Evolutionary conservation across 1,140 invertebrate genomes (phyloP), one percentile per base, ranked within the genome.

Genomic region (Procambarus virginalis): DNA sequence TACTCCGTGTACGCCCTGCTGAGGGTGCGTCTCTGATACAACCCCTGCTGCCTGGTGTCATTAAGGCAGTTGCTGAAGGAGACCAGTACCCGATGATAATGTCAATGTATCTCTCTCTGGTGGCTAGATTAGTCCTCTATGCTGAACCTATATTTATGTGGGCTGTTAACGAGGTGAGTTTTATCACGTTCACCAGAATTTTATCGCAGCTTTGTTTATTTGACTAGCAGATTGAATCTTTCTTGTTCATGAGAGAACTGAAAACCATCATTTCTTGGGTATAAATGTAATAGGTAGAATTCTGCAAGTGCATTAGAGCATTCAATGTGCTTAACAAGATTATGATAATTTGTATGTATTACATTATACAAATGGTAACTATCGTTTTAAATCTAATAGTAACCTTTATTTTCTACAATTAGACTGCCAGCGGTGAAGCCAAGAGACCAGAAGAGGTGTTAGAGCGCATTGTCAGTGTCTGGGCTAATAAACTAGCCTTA

Each of bases 401-500:
- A 34, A 34, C 34, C 3, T 8, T 73, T 49, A 17, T 84, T 77
- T 78, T 78, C n/a, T 78, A 12, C 45, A 12, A 82, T 80, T 73
- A 80, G 92, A 80, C 79, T 83, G 86, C 85, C 73, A 80, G 49
- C 14, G 70, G 60, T 78, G 91, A 92, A 5, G 91, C 93, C 82
- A 92, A 92, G 20, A 89, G 96, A 90, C 84, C 90, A 92, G 94
- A 95, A 85, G 93, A 93, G 55, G 94, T 97, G 45, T 94, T 98
- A 45, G 95, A 95, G 34, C 94, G 95, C 89, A 94, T 99, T 3
- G 93, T 98, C 51, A 95, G 96, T 91, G 94, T 96, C 6, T 98
- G 97, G 96, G 95, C 97, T n/a, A 95, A 96, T 89, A 96, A 96
- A 93, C 96, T 98, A 95, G 95, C 96, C 48, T 94, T 96, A 77